Base-by-base conservation (phyloP, 1,140 invertebrate genomes). In the Doryteuthis pealeii region DNA sequence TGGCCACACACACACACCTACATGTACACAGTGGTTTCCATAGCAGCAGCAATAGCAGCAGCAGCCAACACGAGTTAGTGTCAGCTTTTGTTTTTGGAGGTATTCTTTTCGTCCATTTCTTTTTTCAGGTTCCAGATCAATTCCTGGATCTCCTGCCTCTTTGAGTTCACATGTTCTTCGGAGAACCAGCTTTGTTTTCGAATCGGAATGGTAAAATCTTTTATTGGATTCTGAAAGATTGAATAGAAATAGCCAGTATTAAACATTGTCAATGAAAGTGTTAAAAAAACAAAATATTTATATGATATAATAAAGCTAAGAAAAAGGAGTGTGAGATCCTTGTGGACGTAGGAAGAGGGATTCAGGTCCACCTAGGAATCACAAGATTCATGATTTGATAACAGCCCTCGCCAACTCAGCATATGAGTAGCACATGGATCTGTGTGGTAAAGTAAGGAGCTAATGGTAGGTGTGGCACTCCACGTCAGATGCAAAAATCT, bases 121-220 rank as follows among this genome's bases (percentile, higher is more conserved):
- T 83, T 79, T 77, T 88, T 87, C 15, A 89, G 74, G 32, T 74
- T 77, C 33, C 88, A 78, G 40, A 89, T 87, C 10, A 89, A 78
- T 12, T 85, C 78, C 49, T 82, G 83, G 18, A 89, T 83, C 62
- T 87, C 82, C 45, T 83, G 77, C 22, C 89, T 78, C 75, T 89
- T 89, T 30, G 79, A 81, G 30, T 78, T 78, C 49, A 89, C 84
- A 68, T 80, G 78, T 70, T 83, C 78, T 32, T 84, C 83, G 30
- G 82, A 77, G 73, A 89, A 89, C 89, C 88, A 89, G 71, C 85
- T 82, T 10, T 78, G 71, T 31, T 88, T 76, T 35, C 83, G 86
- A 75, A 89, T 86, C 6, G 89, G 89, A 75, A 87, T 82, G 32
- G 77, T 79, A 77, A 85, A 89, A 73, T 87, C 85, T 58, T 81